These are phyloP conservation scores for Tribolium freemani DNA, from an alignment of 2,888 invertebrate genomes.

Conservation along the genomic window DNA sequence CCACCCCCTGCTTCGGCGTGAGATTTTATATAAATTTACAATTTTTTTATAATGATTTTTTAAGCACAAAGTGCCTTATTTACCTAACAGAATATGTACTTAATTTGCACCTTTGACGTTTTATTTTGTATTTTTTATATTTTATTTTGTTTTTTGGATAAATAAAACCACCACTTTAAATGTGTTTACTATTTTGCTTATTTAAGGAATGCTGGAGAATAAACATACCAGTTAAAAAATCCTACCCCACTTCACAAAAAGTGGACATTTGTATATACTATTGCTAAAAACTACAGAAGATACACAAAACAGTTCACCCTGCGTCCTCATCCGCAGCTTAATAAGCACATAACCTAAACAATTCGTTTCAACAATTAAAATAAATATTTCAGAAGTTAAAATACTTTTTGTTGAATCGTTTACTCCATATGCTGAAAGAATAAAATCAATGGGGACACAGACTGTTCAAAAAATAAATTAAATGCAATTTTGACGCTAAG, in stretches of 20 bases:
- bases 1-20: constrained; percentile 15
- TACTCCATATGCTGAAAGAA: constrained; percentile 24
- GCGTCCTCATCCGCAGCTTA: constrained; percentile 42
- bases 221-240: constrained; percentile 51
- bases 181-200: constrained; percentile 46
- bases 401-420: constrained; percentile 13
- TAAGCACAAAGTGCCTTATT: constrained; percentile 22
- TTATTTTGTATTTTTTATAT: constrained; percentile 30
- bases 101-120: constrained; percentile 29
- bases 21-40: constrained; percentile 23
- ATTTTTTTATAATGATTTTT: constrained; percentile 12
- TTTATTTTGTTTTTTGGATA: constrained; percentile 25
- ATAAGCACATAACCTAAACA: constrained; percentile 39
- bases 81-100: constrained; percentile 5
- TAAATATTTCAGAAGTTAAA: constrained; percentile 26
- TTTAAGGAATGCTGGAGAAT: constrained; percentile 50
- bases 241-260: constrained; percentile 38
- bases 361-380: constrained; percentile 35
- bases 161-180: constrained; percentile 26
- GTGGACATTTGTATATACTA: constrained; percentile 31
- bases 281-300: constrained; percentile 40
- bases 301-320: constrained; percentile 42
- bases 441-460: constrained; percentile 37
- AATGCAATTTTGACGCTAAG: constrained; percentile 44
- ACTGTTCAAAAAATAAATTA: constrained; percentile 43